A percentile compares a stretch with the other conserved stretches of the same genome.
Evolutionary conservation across 2,797 vertebrate genomes (phyloP).

Genomic region (Myotis daubentonii): DNA sequence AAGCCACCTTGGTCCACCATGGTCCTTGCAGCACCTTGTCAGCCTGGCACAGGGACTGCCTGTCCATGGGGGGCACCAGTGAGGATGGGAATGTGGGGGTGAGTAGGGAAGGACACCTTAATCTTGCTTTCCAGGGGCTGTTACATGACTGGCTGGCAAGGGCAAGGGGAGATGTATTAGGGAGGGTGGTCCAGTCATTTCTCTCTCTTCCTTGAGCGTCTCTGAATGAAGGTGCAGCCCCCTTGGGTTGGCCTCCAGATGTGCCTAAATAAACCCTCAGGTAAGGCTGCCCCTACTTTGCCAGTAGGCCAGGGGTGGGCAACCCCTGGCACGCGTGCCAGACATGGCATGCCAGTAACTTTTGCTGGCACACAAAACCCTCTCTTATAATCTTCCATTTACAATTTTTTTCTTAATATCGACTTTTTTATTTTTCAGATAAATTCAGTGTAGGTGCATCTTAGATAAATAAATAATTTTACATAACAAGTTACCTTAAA

Average conservation of each 20-base stretch:
- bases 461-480: too few species aligned
- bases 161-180: accelerated
- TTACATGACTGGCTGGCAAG: background rate
- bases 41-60: background rate
- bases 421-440: too few species aligned
- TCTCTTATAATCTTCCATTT: too few species aligned
- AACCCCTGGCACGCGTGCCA: too few species aligned
- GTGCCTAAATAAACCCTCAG: background rate
- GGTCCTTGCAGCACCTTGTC: background rate
- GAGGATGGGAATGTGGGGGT: background rate
- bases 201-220: background rate
- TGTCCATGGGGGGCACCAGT: background rate
- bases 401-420: too few species aligned
- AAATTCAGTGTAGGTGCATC: too few species aligned
- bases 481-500: too few species aligned
- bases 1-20: too few species aligned
- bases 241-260: background rate
- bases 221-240: background rate
- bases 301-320: background rate
- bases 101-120: background rate
- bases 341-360: too few species aligned
- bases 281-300: background rate
- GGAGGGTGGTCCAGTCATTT: background rate
- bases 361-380: too few species aligned
- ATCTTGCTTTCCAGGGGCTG: background rate